Conservation (phyloP, 2,113 vertebrate genomes). For the Procapra przewalskii region DNA sequence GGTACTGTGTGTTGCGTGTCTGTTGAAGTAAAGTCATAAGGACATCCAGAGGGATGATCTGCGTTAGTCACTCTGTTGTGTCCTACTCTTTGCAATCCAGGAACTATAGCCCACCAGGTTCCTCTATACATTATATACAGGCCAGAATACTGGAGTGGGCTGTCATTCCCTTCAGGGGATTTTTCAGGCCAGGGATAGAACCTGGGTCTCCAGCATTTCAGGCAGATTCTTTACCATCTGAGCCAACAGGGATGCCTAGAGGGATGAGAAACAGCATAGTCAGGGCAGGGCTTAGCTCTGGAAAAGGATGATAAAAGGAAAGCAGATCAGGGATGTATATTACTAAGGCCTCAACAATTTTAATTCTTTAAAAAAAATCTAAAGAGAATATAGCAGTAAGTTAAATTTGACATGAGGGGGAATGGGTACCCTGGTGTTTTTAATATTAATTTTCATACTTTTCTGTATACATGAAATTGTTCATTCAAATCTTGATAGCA, state of each 20-base stretch:
- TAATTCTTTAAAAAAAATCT: conserved; percentile 3
- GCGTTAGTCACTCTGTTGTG: not conserved
- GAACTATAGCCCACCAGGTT: not conserved
- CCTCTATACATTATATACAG: not conserved
- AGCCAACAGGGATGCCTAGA: not conserved
- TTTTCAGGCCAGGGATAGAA: not conserved
- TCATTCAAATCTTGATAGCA: not conserved
- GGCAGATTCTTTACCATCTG: not conserved
- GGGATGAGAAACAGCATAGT: not conserved
- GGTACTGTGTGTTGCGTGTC: not conserved
- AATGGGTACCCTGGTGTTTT: not conserved
- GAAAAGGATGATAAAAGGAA: not conserved
- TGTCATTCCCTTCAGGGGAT: not conserved
- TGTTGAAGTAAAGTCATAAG: not conserved
- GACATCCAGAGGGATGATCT: not conserved
- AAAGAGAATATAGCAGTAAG: not conserved
- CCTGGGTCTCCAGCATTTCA: not conserved
- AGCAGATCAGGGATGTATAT: accelerated
- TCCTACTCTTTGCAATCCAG: not conserved
- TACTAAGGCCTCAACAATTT: not conserved
- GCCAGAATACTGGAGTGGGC: not conserved
- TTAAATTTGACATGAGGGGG: not conserved
- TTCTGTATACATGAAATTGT: not conserved
- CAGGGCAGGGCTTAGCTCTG: not conserved
- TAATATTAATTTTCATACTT: not conserved